phyloP scores from a whole-genome alignment of 1,140 invertebrate species.

The Danaus plexippus region DNA sequence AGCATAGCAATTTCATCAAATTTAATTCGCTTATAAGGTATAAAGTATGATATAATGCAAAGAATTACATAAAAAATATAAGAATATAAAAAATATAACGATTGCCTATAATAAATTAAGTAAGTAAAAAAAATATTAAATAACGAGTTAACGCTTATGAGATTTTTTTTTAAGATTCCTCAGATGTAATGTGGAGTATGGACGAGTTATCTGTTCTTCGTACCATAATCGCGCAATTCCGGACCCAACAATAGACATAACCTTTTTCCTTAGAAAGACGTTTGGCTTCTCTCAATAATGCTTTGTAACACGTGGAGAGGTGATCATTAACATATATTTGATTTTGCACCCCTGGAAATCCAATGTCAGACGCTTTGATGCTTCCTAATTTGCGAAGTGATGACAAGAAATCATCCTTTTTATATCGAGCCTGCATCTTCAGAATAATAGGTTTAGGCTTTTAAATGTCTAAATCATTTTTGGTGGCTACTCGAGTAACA shows the following conservation, averaged over 20 bases:
- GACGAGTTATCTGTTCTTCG: slow-evolving; percentile 7
- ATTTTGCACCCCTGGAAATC: slow-evolving; percentile 7
- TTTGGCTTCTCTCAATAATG: slow-evolving; percentile 7
- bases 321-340: slow-evolving; percentile 6
- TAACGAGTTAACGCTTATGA: slow-evolving; percentile 6
- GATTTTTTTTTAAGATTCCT: slow-evolving; percentile 9
- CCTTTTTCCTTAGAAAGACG: slow-evolving; percentile 5
- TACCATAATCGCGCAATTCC: slow-evolving; percentile 8
- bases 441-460: too few species aligned
- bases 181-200: slow-evolving; percentile 7
- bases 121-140: not conserved
- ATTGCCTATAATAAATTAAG: slow-evolving; percentile 2
- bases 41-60: slow-evolving; percentile 10
- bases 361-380: slow-evolving; percentile 6
- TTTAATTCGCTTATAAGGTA: slow-evolving; percentile 5
- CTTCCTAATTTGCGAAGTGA: slow-evolving; percentile 5
- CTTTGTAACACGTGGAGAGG: slow-evolving; percentile 3
- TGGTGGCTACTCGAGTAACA: too few species aligned
- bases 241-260: slow-evolving; percentile 8
- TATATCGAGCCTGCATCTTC: too few species aligned
- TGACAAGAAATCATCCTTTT: not conserved
- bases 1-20: not conserved
- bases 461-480: too few species aligned
- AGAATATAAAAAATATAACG: slow-evolving; percentile 5
- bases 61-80: slow-evolving; percentile 5